These are phyloP conservation scores for Fragum fragum DNA, from an alignment of 2,888 invertebrate species.

Conservation along the genomic window DNA sequence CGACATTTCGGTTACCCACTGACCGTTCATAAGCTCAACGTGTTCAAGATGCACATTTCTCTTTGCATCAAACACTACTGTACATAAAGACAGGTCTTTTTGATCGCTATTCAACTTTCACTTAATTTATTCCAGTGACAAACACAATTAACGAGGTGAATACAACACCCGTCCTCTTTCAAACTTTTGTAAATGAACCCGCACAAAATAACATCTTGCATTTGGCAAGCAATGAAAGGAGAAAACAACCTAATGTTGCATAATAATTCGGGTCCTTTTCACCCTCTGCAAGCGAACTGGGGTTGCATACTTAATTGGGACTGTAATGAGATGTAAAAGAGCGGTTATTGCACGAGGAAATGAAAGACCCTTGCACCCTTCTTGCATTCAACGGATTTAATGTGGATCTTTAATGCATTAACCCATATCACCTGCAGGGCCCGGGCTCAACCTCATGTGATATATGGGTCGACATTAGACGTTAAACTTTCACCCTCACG, in stretches of 20 bases:
- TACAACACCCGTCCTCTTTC: not conserved
- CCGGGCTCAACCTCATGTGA: not conserved
- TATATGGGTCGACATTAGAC: conserved; percentile 11
- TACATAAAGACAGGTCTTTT: not conserved
- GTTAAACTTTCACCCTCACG: not conserved
- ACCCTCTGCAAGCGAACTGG: not conserved
- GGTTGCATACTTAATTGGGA: conserved; percentile 4
- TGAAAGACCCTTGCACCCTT: too few species aligned
- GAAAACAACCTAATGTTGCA: conserved; percentile 50
- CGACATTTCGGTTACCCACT: too few species aligned
- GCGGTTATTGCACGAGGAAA: too few species aligned
- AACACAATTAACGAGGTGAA: conserved; percentile 10
- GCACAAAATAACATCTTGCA: conserved; percentile 53
- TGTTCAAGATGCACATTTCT: too few species aligned
- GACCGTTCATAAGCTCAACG: too few species aligned
- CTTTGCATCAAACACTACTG: not conserved
- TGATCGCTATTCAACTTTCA: conserved; percentile 4
- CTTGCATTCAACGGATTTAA: not conserved
- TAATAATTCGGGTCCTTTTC: conserved; percentile 36
- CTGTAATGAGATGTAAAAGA: too few species aligned
- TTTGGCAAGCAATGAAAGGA: conserved; percentile 44
- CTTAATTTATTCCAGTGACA: conserved; percentile 24
- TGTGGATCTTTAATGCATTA: not conserved
- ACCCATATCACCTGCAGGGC: conserved; percentile 11
- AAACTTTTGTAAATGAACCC: conserved; percentile 4